Evolutionary conservation across 1,140 invertebrate genomes (phyloP).

Genomic region (Eubasilissa regina): DNA sequence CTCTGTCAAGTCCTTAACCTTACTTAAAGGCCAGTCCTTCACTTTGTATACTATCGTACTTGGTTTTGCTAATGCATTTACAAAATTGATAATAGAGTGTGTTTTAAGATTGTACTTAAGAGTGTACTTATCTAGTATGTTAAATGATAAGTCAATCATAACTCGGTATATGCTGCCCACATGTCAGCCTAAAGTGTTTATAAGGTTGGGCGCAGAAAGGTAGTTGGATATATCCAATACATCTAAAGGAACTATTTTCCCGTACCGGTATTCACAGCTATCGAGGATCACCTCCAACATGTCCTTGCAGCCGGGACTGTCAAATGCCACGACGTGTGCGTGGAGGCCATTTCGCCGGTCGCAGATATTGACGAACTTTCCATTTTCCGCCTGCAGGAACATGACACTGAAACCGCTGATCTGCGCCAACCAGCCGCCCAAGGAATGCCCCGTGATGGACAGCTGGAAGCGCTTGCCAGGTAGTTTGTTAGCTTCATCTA

Average conservation of each 20-base stretch:
- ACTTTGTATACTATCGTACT: too few relatives aligned
- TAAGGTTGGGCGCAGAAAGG: not conserved
- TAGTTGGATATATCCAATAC: not conserved
- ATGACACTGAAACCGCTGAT: not conserved
- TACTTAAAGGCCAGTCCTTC: too few relatives aligned
- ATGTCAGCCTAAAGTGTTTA: not conserved
- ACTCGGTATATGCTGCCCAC: not conserved
- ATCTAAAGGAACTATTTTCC: not conserved
- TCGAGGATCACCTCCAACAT: not conserved
- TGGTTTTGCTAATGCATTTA: too few relatives aligned
- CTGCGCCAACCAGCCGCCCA: conserved; percentile 22
- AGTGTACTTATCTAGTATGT: too few relatives aligned
- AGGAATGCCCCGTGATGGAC: conserved; percentile 8
- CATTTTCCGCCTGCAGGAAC: not conserved
- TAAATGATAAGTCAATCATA: not conserved
- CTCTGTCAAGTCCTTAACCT: too few relatives aligned
- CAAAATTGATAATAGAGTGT: too few relatives aligned
- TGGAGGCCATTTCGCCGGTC: not conserved
- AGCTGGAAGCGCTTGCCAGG: not conserved
- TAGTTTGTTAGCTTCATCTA: not conserved
- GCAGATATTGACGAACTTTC: not conserved
- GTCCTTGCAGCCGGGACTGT: not conserved
- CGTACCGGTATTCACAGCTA: not conserved
- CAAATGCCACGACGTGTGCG: conserved; percentile 4
- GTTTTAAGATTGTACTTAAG: too few relatives aligned